phyloP scores from a whole-genome alignment of 2,888 invertebrate genomes.

The Oscheius sp. region DNA sequence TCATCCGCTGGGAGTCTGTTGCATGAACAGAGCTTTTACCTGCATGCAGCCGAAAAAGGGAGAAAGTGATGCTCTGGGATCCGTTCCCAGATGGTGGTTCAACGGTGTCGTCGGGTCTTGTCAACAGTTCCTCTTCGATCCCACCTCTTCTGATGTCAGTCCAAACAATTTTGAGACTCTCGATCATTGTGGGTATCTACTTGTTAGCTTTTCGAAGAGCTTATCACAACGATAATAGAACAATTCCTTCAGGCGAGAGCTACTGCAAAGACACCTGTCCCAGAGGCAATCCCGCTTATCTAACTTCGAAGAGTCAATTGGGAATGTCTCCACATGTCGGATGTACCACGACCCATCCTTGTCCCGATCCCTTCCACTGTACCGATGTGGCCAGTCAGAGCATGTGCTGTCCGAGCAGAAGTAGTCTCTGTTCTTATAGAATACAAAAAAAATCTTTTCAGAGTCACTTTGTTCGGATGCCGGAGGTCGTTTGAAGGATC shows the following conservation, averaged over 20 bases:
- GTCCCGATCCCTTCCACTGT: slow-evolving; percentile 58
- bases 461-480: slow-evolving; percentile 56
- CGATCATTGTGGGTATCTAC: slow-evolving; percentile 52
- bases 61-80: slow-evolving; percentile 58
- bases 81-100: slow-evolving; percentile 61
- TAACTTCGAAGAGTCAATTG: slow-evolving; percentile 45
- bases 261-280: slow-evolving; percentile 41
- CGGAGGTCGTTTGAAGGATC: slow-evolving; percentile 50
- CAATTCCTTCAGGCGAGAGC: not conserved
- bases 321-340: slow-evolving; percentile 48
- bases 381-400: slow-evolving; percentile 57
- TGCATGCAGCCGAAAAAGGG: slow-evolving; percentile 62
- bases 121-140: slow-evolving; percentile 63
- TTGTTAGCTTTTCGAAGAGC: no score
- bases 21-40: slow-evolving; percentile 65
- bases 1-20: slow-evolving; percentile 60
- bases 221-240: not conserved
- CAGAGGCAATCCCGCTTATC: slow-evolving; percentile 56
- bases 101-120: slow-evolving; percentile 60
- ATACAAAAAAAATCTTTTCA: slow-evolving; percentile 29
- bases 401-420: slow-evolving; percentile 58
- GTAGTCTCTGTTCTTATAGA: slow-evolving; percentile 36
- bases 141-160: slow-evolving; percentile 53
- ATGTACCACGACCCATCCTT: slow-evolving; percentile 55
- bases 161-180: slow-evolving; percentile 63